Evolutionary conservation across 2,888 invertebrate genomes (phyloP).

Genomic region (Gisinianus flammeolus): DNA sequence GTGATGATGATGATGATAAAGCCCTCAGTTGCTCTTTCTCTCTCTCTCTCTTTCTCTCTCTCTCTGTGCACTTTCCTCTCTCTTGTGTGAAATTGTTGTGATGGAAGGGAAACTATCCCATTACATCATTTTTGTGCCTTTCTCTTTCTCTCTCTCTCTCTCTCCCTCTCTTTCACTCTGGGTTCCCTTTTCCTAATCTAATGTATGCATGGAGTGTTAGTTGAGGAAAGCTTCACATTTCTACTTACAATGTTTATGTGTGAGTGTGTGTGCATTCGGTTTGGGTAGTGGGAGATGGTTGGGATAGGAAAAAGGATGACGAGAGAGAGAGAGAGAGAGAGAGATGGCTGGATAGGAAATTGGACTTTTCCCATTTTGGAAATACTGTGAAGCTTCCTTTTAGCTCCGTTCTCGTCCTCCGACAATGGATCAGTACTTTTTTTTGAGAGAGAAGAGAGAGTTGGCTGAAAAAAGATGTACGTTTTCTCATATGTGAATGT

Average conservation of each 20-base stretch:
- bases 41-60: constrained; percentile 19
- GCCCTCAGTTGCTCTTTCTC: constrained; percentile 16
- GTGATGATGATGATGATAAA: constrained; percentile 37
- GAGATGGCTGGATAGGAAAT: constrained; percentile 53
- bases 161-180: constrained; percentile 9
- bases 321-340: constrained; percentile 34
- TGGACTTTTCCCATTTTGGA: constrained; percentile 53
- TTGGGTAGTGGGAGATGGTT: background rate
- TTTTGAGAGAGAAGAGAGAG: background rate
- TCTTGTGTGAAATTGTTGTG: constrained; percentile 53
- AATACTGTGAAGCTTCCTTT: constrained; percentile 27
- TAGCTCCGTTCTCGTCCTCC: background rate
- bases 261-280: background rate
- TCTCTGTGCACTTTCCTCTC: constrained; percentile 39
- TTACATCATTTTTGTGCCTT: constrained; percentile 44
- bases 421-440: constrained; percentile 12
- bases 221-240: constrained; percentile 6
- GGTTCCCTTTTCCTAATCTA: constrained; percentile 39
- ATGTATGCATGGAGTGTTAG: constrained; percentile 43
- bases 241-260: background rate
- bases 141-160: constrained; percentile 28
- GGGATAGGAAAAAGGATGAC: constrained; percentile 31
- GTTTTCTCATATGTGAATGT: too few species aligned
- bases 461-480: background rate
- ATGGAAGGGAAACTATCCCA: constrained; percentile 47